Base-by-base conservation (phyloP, 2,888 invertebrate genomes). In the Drosophila hawaiiensis region DNA sequence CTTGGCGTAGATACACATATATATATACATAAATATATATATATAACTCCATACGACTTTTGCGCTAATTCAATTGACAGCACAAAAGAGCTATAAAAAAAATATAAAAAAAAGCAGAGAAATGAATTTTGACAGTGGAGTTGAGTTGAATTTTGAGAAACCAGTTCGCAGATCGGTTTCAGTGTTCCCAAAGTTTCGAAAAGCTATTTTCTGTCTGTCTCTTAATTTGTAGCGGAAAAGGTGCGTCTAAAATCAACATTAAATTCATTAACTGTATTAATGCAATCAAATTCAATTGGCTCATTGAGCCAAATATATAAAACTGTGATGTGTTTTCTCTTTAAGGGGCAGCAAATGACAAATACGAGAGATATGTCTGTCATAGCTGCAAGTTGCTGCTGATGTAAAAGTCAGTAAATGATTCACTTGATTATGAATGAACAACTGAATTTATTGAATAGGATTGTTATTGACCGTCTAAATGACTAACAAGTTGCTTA, bases 1-100 rank as follows among this genome's bases (percentile, higher is more conserved):
- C 47, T 47, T 47, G 47, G 22, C 9, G 47, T 25, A 25, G 22
- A 47, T 16, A 33, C 4, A 19, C 6, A 35, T 10, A 14, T 16
- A 22, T 16, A 16, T 19, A 53, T 22, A 53, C 14, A 49, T 41
- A 50, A 31, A 67, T 19, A 54, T 41, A 50, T 37, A 31, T 37
- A n/a, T 41, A 50, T 35, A 71, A 70, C 65, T 73, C 37, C 60
- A 68, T 35, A 52, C 56, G 60, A 72, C 68, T 76, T 73, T 73
- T 58, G 76, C 78, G 85, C 82, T 90, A 84, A 85, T 85, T 85
- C 88, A 90, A 85, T 85, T 85, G 85, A 89, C 83, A 84, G 69
- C 80, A 80, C 63, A 87, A 74, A 80, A 76, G 76, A 76, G 29
- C 56, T 60, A 22, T 16, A 49, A 68, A 43, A 58, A 65, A 35